Percentiles rank a stretch among this genome's conserved stretches.
Evolutionary conservation across 2,113 vertebrate species (phyloP).

Genomic region (Sinocyclocheilus maitianheensis): DNA sequence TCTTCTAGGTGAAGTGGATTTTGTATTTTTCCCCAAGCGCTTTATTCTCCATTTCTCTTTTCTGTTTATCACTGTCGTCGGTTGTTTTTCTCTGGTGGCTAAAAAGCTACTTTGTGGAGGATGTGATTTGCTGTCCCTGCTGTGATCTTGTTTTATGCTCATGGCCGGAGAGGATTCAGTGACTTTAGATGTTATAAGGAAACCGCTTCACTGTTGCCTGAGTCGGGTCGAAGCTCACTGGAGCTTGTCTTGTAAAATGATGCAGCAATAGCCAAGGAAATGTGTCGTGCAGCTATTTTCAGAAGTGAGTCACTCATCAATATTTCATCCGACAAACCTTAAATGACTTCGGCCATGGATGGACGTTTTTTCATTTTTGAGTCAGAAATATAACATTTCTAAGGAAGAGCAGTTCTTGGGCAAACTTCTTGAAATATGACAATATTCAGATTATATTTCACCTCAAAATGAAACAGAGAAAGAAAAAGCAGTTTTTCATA

Average conservation of each 20-base stretch:
- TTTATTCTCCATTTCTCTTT: not conserved
- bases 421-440: not conserved
- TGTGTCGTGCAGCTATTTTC: constrained; percentile 43
- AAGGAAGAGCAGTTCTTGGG: not conserved
- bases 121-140: not conserved
- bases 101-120: constrained; percentile 22
- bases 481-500: not conserved
- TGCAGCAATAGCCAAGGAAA: constrained; percentile 26
- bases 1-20: not conserved
- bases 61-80: not conserved
- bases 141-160: not conserved
- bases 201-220: not conserved
- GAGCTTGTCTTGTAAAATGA: not conserved
- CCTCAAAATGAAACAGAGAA: not conserved
- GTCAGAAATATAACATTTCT: not conserved
- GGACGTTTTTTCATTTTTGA: not conserved
- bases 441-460: not conserved
- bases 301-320: constrained; percentile 32
- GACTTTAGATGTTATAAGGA: not conserved
- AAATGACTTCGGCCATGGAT: not conserved
- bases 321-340: constrained; percentile 33
- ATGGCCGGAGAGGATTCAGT: not conserved
- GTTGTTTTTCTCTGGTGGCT: constrained; percentile 19
- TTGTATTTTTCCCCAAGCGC: not conserved
- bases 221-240: not conserved